These are phyloP conservation scores for Sycophaga agraensis DNA, from an alignment of 1,140 invertebrate genomes.

Conservation along the genomic window DNA sequence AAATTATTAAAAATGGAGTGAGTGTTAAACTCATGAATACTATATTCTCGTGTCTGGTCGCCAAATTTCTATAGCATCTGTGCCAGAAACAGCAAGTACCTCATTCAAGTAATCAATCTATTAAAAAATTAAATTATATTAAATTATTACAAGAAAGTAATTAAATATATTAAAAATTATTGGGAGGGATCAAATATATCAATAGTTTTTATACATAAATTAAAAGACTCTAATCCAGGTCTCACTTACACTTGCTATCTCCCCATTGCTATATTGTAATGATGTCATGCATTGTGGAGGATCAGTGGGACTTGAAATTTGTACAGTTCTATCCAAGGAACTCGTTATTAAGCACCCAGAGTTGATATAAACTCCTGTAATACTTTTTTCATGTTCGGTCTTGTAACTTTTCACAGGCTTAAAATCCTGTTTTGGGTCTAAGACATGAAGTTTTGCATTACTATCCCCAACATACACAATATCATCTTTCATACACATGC, in stretches of 20 bases:
- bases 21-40: conserved; percentile 20
- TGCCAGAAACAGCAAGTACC: conserved; percentile 46
- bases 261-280: conserved; percentile 40
- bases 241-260: conserved; percentile 47
- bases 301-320: conserved; percentile 48
- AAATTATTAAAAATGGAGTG: conserved; percentile 24
- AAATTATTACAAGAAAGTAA: conserved; percentile 3
- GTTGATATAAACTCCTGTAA: conserved; percentile 44
- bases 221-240: too few relatives aligned
- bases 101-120: conserved; percentile 49
- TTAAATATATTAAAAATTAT: not conserved
- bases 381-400: conserved; percentile 43
- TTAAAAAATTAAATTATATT: conserved; percentile 18
- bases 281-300: conserved; percentile 40
- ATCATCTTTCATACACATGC: conserved; percentile 41
- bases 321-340: conserved; percentile 47
- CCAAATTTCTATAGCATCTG: conserved; percentile 46
- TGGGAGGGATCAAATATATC: conserved; percentile 1
- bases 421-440: conserved; percentile 46
- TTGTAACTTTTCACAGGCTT: conserved; percentile 40
- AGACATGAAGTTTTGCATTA: conserved; percentile 41
- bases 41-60: conserved; percentile 34
- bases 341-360: conserved; percentile 47
- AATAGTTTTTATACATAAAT: conserved; percentile 1
- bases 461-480: conserved; percentile 46